phyloP scores from a whole-genome alignment of 1,140 invertebrate species.

The Zaprionus nigranus region DNA sequence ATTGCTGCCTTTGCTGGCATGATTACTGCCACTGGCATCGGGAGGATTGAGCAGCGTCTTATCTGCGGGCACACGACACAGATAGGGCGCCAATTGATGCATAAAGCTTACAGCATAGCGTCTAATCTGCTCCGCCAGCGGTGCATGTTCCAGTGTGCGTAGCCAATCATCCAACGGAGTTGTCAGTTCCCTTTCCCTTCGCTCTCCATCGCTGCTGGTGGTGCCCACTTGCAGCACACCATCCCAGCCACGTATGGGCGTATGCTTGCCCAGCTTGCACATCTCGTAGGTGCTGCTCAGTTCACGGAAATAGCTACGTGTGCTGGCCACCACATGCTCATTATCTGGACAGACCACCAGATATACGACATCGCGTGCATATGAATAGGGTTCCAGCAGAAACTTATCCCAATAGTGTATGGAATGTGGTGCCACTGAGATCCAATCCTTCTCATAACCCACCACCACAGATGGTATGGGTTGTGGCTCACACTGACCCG shows the following conservation, averaged over 20 bases:
- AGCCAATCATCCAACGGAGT: slow-evolving; percentile 95
- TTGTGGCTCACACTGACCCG: slow-evolving; percentile 97
- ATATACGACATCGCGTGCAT: slow-evolving; percentile 96
- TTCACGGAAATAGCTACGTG: slow-evolving; percentile 96
- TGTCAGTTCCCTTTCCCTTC: slow-evolving; percentile 12
- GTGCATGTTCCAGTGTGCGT: slow-evolving; percentile 91
- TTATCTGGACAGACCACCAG: slow-evolving; percentile 97
- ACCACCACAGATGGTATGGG: slow-evolving; percentile 97
- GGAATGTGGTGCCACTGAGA: slow-evolving; percentile 96
- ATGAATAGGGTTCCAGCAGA: slow-evolving; percentile 96
- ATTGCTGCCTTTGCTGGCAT: slow-evolving; percentile 62
- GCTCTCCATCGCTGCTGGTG: background rate
- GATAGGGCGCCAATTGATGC: slow-evolving; percentile 91
- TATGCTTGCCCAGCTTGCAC: slow-evolving; percentile 95
- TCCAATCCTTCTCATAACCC: slow-evolving; percentile 97
- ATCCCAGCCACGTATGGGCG: slow-evolving; percentile 93
- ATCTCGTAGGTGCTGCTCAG: slow-evolving; percentile 96
- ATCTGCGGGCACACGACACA: slow-evolving; percentile 92
- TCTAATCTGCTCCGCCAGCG: slow-evolving; percentile 91
- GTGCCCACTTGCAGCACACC: slow-evolving; percentile 94
- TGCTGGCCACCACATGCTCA: slow-evolving; percentile 91
- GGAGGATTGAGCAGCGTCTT: slow-evolving; percentile 90
- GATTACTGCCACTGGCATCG: slow-evolving; percentile 65
- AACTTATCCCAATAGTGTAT: slow-evolving; percentile 98
- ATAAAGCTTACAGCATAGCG: slow-evolving; percentile 93